Conservation (phyloP, 1,140 invertebrate genomes). For the Macrostomum lignano region DNA sequence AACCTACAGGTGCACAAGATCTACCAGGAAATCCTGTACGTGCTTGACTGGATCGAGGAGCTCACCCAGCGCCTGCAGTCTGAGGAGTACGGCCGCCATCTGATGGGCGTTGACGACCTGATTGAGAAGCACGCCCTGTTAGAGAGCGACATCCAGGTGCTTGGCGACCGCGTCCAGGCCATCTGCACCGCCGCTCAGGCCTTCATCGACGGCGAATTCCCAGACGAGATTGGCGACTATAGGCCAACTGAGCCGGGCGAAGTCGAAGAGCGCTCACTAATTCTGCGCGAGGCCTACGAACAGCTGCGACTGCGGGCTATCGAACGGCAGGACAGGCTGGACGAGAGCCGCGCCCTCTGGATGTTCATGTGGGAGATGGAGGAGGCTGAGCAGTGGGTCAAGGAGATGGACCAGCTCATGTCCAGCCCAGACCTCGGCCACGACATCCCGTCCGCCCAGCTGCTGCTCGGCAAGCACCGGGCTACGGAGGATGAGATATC, state of each 20-base stretch:
- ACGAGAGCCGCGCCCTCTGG: slow-evolving; percentile 73
- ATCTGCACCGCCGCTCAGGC: neutral
- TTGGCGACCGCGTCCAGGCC: slow-evolving; percentile 34
- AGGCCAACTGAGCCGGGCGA: slow-evolving; percentile 34
- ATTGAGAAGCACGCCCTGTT: slow-evolving; percentile 75
- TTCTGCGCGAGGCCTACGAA: slow-evolving; percentile 49
- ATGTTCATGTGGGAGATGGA: slow-evolving; percentile 96
- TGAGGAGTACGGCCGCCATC: slow-evolving; percentile 77
- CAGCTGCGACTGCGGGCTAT: slow-evolving; percentile 65
- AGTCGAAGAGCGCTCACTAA: slow-evolving; percentile 57
- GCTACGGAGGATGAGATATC: neutral
- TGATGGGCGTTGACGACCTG: slow-evolving; percentile 83
- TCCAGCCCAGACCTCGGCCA: slow-evolving; percentile 16
- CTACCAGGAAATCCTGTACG: slow-evolving; percentile 69
- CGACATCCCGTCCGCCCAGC: neutral
- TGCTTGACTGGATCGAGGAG: slow-evolving; percentile 56
- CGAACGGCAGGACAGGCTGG: slow-evolving; percentile 50
- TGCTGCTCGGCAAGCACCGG: neutral
- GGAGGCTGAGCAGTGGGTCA: slow-evolving; percentile 89
- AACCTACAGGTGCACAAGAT: slow-evolving; percentile 49
- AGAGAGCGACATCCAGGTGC: slow-evolving; percentile 28
- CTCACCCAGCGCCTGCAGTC: slow-evolving; percentile 39
- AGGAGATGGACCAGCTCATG: slow-evolving; percentile 82
- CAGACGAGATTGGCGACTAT: neutral
- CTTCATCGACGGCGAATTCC: slow-evolving; percentile 3